Percentiles rank a stretch among this genome's conserved stretches.
Conservation (phyloP, 1,140 invertebrate genomes). For the Capitella teleta region DNA sequence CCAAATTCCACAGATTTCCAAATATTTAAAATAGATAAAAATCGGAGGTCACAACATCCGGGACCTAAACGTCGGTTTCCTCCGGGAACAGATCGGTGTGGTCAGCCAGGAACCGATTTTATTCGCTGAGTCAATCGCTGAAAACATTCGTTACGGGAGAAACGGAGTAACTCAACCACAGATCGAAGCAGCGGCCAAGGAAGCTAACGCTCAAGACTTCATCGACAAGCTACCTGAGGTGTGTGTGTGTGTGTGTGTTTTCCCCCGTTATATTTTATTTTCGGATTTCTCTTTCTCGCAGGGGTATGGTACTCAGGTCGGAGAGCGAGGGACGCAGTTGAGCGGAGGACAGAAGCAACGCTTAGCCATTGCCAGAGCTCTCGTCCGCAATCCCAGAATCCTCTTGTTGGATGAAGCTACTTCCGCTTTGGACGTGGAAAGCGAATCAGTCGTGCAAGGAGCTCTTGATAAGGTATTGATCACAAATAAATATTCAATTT, state of each 20-base stretch:
- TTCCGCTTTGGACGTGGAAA: conserved; percentile 41
- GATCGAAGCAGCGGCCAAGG: conserved; percentile 39
- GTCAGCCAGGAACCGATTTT: conserved; percentile 44
- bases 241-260: conserved; percentile 12
- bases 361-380: conserved; percentile 44
- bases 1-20: no score
- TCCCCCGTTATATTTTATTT: not conserved
- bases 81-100: conserved; percentile 33
- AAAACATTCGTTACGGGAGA: conserved; percentile 37
- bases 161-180: conserved; percentile 37
- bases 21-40: conserved; percentile 30
- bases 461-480: conserved; percentile 32
- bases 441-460: conserved; percentile 37
- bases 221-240: conserved; percentile 67
- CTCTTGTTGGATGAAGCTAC: conserved; percentile 45
- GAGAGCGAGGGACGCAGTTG: conserved; percentile 42
- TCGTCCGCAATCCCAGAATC: no score
- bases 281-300: conserved; percentile 8
- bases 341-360: conserved; percentile 66
- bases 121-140: conserved; percentile 65
- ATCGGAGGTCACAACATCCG: conserved; percentile 41
- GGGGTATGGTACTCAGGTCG: conserved; percentile 37
- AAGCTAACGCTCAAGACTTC: conserved; percentile 75
- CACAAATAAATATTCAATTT: no score
- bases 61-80: conserved; percentile 53